These are phyloP conservation scores for Phymorhynchus buccinoides DNA, from an alignment of 1,140 invertebrate species.

Conservation along the genomic window DNA sequence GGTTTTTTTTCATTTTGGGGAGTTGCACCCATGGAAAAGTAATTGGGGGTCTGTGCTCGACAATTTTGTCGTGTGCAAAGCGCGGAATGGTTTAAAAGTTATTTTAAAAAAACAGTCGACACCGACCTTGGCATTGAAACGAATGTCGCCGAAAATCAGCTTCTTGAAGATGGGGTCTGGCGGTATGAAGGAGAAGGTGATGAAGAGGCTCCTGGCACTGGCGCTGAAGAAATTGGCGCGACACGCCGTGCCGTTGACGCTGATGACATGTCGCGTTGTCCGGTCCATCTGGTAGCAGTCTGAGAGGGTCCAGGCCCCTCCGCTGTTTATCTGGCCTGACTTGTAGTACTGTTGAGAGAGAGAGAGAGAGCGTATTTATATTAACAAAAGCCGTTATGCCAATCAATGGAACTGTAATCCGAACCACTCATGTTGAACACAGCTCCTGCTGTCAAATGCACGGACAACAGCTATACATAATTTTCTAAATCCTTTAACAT, in stretches of 20 bases:
- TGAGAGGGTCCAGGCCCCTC: slow-evolving; percentile 29
- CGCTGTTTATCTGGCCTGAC: slow-evolving; percentile 27
- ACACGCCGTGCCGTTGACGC: slow-evolving; percentile 30
- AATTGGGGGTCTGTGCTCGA: too few relatives aligned
- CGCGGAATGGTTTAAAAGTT: not conserved
- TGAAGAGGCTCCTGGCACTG: slow-evolving; percentile 34
- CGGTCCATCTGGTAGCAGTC: slow-evolving; percentile 54
- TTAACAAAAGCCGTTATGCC: too few relatives aligned
- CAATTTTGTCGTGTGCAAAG: too few relatives aligned
- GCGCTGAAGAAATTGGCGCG: slow-evolving; percentile 26
- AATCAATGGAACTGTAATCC: too few relatives aligned
- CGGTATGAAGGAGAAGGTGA: slow-evolving; percentile 54
- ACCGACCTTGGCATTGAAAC: slow-evolving; percentile 51
- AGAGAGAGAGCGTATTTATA: too few relatives aligned
- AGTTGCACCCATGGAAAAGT: too few relatives aligned
- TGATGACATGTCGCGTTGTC: slow-evolving; percentile 39
- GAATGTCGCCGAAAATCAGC: slow-evolving; percentile 63
- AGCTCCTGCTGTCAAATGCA: too few relatives aligned
- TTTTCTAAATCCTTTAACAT: too few relatives aligned
- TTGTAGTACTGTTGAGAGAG: slow-evolving; percentile 15
- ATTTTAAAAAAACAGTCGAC: not conserved
- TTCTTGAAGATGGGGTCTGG: slow-evolving; percentile 50
- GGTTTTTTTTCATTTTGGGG: too few relatives aligned
- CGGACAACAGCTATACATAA: too few relatives aligned
- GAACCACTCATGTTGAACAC: too few relatives aligned